phyloP scores from a whole-genome alignment of 2,797 vertebrate species.

The Danio tinwini region DNA sequence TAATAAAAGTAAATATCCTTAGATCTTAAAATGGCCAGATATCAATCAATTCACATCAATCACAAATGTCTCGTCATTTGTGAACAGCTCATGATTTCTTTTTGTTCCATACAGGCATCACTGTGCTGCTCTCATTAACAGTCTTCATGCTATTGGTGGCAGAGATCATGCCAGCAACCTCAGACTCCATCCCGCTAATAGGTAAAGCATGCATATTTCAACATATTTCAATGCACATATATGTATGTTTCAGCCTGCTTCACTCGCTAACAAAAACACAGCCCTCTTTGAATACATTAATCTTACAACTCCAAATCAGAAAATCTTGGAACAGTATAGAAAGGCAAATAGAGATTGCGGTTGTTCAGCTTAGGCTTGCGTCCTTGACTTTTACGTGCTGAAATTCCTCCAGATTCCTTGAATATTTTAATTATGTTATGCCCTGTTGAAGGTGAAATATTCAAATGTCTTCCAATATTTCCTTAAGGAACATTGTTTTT shows the following conservation, averaged over 20 bases:
- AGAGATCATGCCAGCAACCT: slow-evolving; percentile 84
- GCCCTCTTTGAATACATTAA: slow-evolving; percentile 1
- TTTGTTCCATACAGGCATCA: slow-evolving; percentile 74
- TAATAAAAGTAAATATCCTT: background rate
- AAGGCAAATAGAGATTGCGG: too few relatives aligned
- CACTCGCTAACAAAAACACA: background rate
- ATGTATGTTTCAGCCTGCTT: background rate
- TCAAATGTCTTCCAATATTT: too few relatives aligned
- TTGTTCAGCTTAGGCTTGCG: too few relatives aligned
- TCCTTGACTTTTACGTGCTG: too few relatives aligned
- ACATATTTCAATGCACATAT: background rate
- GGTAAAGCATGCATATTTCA: slow-evolving; percentile 58
- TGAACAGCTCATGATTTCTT: slow-evolving; percentile 16
- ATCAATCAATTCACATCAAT: background rate
- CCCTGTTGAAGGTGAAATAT: too few relatives aligned
- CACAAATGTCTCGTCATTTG: background rate
- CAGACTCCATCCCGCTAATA: slow-evolving; percentile 83
- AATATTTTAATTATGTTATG: too few relatives aligned
- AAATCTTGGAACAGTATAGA: too few relatives aligned
- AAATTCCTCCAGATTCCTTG: too few relatives aligned
- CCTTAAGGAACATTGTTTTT: too few relatives aligned
- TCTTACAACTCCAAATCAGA: background rate
- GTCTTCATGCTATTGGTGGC: slow-evolving; percentile 85
- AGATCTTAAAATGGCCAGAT: background rate
- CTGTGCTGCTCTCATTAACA: slow-evolving; percentile 81